Evolutionary conservation across 2,113 vertebrate genomes (phyloP), one percentile per base, ranked within the genome.

Genomic region (Sardina pilchardus): DNA sequence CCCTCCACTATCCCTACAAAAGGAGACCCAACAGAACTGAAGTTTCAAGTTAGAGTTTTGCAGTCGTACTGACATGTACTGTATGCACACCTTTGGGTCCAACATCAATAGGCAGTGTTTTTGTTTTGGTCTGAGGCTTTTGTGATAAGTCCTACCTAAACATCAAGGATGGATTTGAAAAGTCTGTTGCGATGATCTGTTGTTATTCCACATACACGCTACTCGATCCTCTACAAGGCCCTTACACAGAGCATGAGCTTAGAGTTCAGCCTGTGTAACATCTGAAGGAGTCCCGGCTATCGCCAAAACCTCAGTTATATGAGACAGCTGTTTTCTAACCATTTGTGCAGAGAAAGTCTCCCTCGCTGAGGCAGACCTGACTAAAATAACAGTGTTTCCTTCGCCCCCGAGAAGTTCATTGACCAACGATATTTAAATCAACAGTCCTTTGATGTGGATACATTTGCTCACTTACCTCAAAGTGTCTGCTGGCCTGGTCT

Each of bases 91-190:
- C 63, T 26, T 8, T 67, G 63, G 14, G 17, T 78, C 71, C 71
- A 78, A 78, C 71, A 36, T 34, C 71, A 78, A 78, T 78, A 78
- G 6, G 14, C 34, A 36, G 71, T 78, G 71, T 78, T 78, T 78
- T 36, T 36, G 71, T 36, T 78, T 78, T 36, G 36, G 71, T 78
- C 71, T 78, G 71, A 78, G 34, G 71, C 0, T 16, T 78, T 78
- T 78, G 26, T 78, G 34, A 78, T 30, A 71, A 34, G 3, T 78
- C 71, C 30, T 36, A 78, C 71, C 71, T 78, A 78, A 78, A 78
- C 12, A 78, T 78, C 71, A 36, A 34, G 34, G 10, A 78, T 78
- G 71, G 16, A 78, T 78, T 78, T 30, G 0, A 26, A 26, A 78
- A 78, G 30, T 78, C 3, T 36, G 30, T 78, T 78, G 10, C 10